phyloP scores from a whole-genome alignment of 2,113 vertebrate species.

The Vulpes vulpes region DNA sequence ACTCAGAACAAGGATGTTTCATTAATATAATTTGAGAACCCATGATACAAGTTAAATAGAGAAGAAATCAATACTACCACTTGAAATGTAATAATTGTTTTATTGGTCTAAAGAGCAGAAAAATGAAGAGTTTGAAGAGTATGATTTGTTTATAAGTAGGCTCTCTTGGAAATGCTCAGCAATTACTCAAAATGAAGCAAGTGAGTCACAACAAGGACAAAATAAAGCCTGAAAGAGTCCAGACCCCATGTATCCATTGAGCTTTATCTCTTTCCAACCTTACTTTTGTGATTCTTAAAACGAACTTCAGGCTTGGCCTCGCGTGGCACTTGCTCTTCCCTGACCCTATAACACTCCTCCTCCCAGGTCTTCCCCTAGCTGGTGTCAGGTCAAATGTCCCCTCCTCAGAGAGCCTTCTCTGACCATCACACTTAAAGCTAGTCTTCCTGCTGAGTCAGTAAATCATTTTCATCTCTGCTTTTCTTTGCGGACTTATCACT shows the following conservation, averaged over 20 bases:
- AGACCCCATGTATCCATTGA: background rate
- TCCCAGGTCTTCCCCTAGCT: background rate
- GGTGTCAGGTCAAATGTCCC: background rate
- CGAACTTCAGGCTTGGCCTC: too few species aligned
- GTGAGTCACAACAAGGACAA: background rate
- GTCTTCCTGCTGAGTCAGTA: background rate
- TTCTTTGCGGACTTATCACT: background rate
- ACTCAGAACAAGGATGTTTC: conserved; percentile 45
- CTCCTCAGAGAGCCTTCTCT: background rate
- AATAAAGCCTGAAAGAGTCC: rapidly evolving
- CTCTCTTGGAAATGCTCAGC: background rate
- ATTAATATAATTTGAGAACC: conserved; percentile 21
- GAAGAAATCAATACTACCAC: conserved; percentile 36
- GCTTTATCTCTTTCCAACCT: background rate
- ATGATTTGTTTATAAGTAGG: conserved; percentile 13
- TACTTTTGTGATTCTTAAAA: background rate
- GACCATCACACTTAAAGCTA: background rate
- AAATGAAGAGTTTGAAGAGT: conserved; percentile 2
- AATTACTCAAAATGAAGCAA: conserved; percentile 40
- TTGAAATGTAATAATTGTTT: conserved; percentile 25
- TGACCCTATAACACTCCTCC: background rate
- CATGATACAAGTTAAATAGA: background rate
- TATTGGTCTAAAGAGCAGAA: background rate
- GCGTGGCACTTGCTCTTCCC: rapidly evolving
- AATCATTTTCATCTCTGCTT: background rate